phyloP scores from a whole-genome alignment of 2,113 vertebrate species.

The Isurus oxyrinchus region DNA sequence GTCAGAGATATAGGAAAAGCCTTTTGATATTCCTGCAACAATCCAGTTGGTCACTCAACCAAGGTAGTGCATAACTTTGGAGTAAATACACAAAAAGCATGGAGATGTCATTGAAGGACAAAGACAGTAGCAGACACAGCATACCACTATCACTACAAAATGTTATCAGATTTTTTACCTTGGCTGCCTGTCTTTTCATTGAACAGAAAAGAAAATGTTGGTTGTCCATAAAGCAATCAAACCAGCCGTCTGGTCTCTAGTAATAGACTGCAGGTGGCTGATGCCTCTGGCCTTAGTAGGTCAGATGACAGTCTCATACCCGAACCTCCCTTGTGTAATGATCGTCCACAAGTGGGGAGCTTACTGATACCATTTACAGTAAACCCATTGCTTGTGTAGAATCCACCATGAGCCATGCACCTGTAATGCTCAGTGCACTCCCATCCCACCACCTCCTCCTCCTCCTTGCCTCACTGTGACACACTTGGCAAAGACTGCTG shows the following conservation, averaged over 20 bases:
- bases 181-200: not conserved
- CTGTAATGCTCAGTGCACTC: not conserved
- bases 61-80: not conserved
- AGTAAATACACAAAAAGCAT: too few species aligned
- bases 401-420: not conserved
- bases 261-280: not conserved
- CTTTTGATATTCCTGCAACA: not conserved
- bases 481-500: not conserved
- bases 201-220: not conserved
- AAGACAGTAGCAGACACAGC: not conserved
- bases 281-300: not conserved
- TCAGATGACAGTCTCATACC: not conserved
- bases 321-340: not conserved
- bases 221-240: not conserved
- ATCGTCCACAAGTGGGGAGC: not conserved
- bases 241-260: not conserved
- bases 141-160: not conserved
- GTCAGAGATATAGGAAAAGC: not conserved
- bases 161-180: not conserved
- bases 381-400: not conserved
- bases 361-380: not conserved
- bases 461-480: not conserved
- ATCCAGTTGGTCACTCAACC: not conserved
- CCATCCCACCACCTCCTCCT: not conserved
- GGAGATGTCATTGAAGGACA: too few species aligned